Evolutionary conservation across 2,113 vertebrate species (phyloP).

Genomic region (Dolichotis patagonum): DNA sequence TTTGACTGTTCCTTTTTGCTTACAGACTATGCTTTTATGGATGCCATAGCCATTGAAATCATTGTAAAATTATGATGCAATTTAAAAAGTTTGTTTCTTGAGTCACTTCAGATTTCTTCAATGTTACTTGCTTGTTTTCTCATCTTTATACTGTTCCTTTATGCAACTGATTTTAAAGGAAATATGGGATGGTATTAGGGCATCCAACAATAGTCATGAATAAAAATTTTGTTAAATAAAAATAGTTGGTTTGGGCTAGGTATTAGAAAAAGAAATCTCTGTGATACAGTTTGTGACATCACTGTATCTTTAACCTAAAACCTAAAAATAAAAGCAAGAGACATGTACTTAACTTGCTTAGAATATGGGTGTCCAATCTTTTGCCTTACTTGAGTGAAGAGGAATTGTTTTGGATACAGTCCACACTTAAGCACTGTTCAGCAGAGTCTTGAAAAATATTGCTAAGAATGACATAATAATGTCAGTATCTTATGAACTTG

Average conservation of each 20-base stretch:
- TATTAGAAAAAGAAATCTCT: conserved; percentile 4
- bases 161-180: neutral
- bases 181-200: neutral
- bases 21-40: neutral
- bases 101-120: neutral
- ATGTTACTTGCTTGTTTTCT: neutral
- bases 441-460: neutral
- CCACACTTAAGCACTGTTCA: neutral
- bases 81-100: neutral
- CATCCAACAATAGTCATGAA: neutral
- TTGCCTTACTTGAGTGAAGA: neutral
- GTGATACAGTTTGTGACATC: conserved; percentile 24
- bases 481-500: neutral
- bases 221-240: conserved; percentile 5
- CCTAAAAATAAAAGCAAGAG: neutral
- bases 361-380: neutral
- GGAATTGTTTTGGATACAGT: neutral
- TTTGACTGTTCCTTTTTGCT: neutral
- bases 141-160: conserved; percentile 9
- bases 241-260: neutral
- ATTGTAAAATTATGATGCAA: neutral
- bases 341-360: neutral
- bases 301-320: conserved; percentile 6
- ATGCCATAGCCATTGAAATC: neutral
- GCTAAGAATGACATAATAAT: neutral